Percentiles rank a stretch among this genome's conserved stretches.
phyloP scores from a whole-genome alignment of 2,888 invertebrate genomes.

The Cynaeus angustus region DNA sequence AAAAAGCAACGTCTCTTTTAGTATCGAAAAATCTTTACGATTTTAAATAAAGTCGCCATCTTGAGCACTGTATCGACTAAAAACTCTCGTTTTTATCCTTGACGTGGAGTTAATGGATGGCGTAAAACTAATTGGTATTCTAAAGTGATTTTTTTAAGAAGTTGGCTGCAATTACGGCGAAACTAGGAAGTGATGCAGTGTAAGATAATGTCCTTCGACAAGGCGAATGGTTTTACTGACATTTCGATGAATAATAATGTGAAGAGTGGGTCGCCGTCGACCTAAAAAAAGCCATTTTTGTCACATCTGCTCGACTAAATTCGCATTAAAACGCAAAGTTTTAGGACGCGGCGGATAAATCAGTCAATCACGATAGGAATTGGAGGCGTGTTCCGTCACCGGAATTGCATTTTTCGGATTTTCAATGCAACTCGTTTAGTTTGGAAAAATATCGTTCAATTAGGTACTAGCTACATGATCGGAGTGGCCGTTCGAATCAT shows the following conservation, averaged over 20 bases:
- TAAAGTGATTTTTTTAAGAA: conserved; percentile 23
- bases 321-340: conserved; percentile 4
- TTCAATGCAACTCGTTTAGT: not conserved
- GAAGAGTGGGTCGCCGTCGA: not conserved
- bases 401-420: not conserved
- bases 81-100: conserved; percentile 7
- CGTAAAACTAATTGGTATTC: conserved; percentile 30
- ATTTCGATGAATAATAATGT: conserved; percentile 37
- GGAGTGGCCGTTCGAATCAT: no score
- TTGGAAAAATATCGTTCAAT: not conserved
- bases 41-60: not conserved
- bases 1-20: not conserved
- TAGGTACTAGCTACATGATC: not conserved
- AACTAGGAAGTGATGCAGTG: conserved; percentile 14
- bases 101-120: conserved; percentile 15
- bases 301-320: conserved; percentile 1
- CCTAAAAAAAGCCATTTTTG: conserved; percentile 3
- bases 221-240: conserved; percentile 21
- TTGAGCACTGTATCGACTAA: conserved; percentile 3
- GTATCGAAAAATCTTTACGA: no score
- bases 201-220: conserved; percentile 28
- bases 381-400: not conserved
- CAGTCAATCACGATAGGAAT: not conserved
- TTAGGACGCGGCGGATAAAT: not conserved
- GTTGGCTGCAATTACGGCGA: conserved; percentile 13